A percentile compares a stretch with the other conserved stretches of the same genome.
Conservation (phyloP, 2,888 invertebrate species). For the Colletes collaris region DNA sequence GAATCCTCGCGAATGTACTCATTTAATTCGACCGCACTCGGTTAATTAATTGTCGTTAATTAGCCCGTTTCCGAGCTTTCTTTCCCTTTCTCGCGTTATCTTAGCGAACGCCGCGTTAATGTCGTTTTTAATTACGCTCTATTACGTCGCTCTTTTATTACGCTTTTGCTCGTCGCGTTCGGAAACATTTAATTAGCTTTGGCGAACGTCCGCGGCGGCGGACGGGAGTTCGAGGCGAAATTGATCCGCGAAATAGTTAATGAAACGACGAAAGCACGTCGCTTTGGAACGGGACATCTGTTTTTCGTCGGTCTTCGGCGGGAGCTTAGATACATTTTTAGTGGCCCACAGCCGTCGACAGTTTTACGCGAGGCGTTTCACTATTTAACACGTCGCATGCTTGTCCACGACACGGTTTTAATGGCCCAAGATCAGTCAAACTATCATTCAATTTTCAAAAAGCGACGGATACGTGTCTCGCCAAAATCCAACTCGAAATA, state of each 20-base stretch:
- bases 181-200: conserved; percentile 48
- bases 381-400: too few relatives aligned
- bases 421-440: too few relatives aligned
- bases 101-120: conserved; percentile 36
- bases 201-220: conserved; percentile 3
- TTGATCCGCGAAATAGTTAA: conserved; percentile 10
- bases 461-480: too few relatives aligned
- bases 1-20: neutral
- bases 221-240: neutral
- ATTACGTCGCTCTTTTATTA: conserved; percentile 43
- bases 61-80: conserved; percentile 26
- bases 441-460: too few relatives aligned
- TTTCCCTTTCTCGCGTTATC: conserved; percentile 15
- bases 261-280: conserved; percentile 6
- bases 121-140: conserved; percentile 48
- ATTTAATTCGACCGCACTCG: conserved; percentile 21
- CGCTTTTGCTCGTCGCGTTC: conserved; percentile 19
- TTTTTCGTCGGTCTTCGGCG: too few relatives aligned
- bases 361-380: too few relatives aligned
- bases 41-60: conserved; percentile 51
- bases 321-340: too few relatives aligned
- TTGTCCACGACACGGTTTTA: too few relatives aligned
- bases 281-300: too few relatives aligned
- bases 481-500: too few relatives aligned
- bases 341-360: too few relatives aligned